Evolutionary conservation across 2,797 vertebrate genomes (phyloP).

Genomic region (Sebastes steindachneri): DNA sequence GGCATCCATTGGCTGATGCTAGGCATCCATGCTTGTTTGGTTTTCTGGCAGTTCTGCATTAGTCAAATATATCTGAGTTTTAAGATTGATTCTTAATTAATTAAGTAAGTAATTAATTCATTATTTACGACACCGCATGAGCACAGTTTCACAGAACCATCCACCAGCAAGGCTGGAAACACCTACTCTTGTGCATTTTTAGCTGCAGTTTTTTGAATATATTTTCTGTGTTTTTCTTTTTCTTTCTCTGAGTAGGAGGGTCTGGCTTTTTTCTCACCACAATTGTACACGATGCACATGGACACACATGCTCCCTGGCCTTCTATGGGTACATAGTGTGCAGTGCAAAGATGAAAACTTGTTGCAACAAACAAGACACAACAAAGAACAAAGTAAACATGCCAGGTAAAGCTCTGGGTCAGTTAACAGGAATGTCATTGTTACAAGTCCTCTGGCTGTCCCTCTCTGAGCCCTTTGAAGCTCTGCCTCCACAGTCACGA

Average conservation of each 20-base stretch:
- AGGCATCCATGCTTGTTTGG: neutral
- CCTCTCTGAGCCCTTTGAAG: constrained; percentile 19
- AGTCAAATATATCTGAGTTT: neutral
- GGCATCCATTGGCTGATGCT: fast-evolving
- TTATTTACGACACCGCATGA: no score
- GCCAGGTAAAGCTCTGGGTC: constrained; percentile 22
- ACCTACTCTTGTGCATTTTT: neutral
- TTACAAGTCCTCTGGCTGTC: constrained; percentile 12
- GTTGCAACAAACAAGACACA: neutral
- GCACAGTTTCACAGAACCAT: neutral
- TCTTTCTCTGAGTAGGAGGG: neutral
- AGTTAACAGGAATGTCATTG: constrained; percentile 60
- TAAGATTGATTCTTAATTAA: neutral
- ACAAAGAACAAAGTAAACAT: constrained; percentile 26
- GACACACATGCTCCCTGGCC: neutral
- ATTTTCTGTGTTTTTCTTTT: neutral
- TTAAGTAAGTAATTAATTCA: no score
- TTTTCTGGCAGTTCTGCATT: neutral
- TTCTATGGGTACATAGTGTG: constrained; percentile 19
- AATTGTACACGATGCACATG: constrained; percentile 16
- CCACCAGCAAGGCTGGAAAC: neutral
- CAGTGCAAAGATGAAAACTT: constrained; percentile 25
- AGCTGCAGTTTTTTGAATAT: neutral
- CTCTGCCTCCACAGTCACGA: constrained; percentile 26
- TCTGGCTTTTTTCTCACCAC: neutral